Conservation (phyloP, 2,888 invertebrate species). For the Coenonympha glycerion region DNA sequence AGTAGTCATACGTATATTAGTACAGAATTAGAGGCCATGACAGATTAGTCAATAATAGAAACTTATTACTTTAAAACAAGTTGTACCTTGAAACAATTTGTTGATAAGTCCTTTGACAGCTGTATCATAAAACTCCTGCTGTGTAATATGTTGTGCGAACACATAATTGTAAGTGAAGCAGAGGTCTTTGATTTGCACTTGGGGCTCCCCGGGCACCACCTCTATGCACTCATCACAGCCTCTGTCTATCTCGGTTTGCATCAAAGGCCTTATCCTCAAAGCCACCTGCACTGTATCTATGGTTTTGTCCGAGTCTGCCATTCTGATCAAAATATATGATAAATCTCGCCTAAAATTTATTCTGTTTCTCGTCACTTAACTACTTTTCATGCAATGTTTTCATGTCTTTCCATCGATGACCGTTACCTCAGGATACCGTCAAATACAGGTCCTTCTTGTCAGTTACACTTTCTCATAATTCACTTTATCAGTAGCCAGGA, state of each 20-base stretch:
- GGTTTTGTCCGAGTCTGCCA: slow-evolving; percentile 55
- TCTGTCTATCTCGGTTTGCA: slow-evolving; percentile 80
- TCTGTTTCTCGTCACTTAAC: slow-evolving; percentile 7
- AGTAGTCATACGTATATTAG: too few relatives aligned
- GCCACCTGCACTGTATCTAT: slow-evolving; percentile 84
- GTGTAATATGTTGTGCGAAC: slow-evolving; percentile 81
- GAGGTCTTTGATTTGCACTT: slow-evolving; percentile 82
- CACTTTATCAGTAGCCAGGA: slow-evolving; percentile 8
- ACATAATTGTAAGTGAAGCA: slow-evolving; percentile 91
- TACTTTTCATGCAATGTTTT: too few relatives aligned
- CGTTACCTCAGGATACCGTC: slow-evolving; percentile 26
- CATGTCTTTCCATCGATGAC: slow-evolving; percentile 26
- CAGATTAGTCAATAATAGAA: too few relatives aligned
- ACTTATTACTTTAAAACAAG: too few relatives aligned
- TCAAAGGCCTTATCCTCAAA: slow-evolving; percentile 86
- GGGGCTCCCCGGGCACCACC: slow-evolving; percentile 78
- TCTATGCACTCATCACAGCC: slow-evolving; percentile 86
- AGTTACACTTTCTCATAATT: too few relatives aligned
- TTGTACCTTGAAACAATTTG: slow-evolving; percentile 85
- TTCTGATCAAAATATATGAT: slow-evolving; percentile 36
- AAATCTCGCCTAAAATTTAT: slow-evolving; percentile 7
- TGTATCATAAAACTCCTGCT: slow-evolving; percentile 82
- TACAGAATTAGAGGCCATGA: too few relatives aligned
- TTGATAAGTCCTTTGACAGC: slow-evolving; percentile 82
- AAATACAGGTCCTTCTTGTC: slow-evolving; percentile 27